Evolutionary conservation across 2,797 vertebrate genomes (phyloP).

Genomic region (Microhierax caerulescens): DNA sequence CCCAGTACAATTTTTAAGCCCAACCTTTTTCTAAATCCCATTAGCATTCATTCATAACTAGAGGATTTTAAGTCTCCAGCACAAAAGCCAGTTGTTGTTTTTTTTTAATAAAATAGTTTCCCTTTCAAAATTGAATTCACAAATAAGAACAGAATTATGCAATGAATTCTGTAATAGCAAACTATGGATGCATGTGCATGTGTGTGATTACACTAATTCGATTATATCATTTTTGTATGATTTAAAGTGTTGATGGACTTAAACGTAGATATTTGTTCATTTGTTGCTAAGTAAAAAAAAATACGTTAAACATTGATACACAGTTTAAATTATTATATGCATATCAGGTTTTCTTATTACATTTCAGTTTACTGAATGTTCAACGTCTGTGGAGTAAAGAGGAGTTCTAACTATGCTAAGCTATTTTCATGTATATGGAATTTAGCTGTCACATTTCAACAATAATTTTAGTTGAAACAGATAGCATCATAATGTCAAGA

Average conservation of each 20-base stretch:
- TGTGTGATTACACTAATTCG: neutral
- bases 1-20: neutral
- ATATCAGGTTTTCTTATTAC: neutral
- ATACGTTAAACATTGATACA: neutral
- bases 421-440: neutral
- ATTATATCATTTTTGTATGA: neutral
- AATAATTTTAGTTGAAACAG: slow-evolving; percentile 28
- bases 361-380: neutral
- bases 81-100: neutral
- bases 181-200: neutral
- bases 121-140: neutral
- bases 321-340: neutral
- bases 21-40: neutral
- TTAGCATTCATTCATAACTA: neutral
- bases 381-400: neutral
- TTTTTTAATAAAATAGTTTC: neutral
- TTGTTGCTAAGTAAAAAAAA: neutral
- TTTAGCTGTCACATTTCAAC: slow-evolving; percentile 16
- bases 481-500: neutral
- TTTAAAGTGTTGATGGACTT: neutral
- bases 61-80: neutral
- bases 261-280: neutral
- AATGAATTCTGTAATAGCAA: neutral
- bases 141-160: neutral
- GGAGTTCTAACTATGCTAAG: neutral